phyloP scores from a whole-genome alignment of 2,888 invertebrate genomes.

The Sinhomidia bicolor region DNA sequence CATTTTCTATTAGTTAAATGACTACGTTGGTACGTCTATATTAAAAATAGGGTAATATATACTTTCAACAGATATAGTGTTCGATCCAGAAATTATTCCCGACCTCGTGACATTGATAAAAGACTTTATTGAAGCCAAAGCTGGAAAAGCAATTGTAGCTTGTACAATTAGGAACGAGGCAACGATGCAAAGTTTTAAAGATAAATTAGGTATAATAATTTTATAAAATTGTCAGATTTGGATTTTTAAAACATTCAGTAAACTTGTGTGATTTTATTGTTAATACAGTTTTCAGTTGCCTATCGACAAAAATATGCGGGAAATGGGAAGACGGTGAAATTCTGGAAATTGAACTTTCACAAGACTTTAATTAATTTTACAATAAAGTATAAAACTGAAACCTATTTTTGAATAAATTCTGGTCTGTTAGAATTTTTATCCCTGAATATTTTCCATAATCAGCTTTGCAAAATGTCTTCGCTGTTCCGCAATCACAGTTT shows the following conservation, averaged over 20 bases:
- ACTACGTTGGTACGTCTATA: too few species aligned
- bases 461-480: constrained; percentile 61
- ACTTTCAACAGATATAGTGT: constrained; percentile 72
- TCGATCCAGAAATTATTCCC: constrained; percentile 71
- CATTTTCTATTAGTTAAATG: too few species aligned
- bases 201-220: constrained; percentile 47
- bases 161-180: constrained; percentile 73
- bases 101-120: constrained; percentile 63
- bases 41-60: too few species aligned
- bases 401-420: not conserved
- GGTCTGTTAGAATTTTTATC: not conserved
- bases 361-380: not conserved
- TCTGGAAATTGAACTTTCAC: constrained; percentile 38
- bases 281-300: not conserved
- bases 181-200: constrained; percentile 59
- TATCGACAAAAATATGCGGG: constrained; percentile 21
- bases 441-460: constrained; percentile 36
- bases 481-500: constrained; percentile 40
- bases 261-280: not conserved
- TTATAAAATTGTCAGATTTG: not conserved
- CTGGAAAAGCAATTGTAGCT: constrained; percentile 64
- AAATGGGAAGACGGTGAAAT: constrained; percentile 73
- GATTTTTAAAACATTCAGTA: not conserved
- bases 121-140: constrained; percentile 55
- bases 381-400: not conserved